Percentiles rank a stretch among this genome's conserved stretches.
Conservation (phyloP, 2,888 invertebrate species). For the Parelbella ahira region DNA sequence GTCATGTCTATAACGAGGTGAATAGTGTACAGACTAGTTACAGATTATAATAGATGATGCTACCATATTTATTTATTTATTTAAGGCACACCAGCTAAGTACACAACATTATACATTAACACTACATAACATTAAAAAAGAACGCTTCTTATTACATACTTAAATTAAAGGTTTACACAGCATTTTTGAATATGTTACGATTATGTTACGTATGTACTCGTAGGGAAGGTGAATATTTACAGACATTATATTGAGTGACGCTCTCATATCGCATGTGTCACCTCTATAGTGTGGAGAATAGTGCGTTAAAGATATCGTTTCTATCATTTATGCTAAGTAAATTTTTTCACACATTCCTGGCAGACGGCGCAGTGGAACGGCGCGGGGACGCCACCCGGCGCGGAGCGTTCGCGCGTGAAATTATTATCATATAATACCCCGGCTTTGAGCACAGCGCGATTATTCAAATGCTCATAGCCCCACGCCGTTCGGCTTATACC, state of each 20-base stretch:
- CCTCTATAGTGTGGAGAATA: constrained; percentile 31
- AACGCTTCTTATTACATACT: no score
- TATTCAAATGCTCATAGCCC: constrained; percentile 73
- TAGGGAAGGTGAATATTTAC: constrained; percentile 38
- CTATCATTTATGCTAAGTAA: constrained; percentile 43
- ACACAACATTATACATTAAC: no score
- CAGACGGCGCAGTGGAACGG: constrained; percentile 44
- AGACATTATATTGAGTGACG: constrained; percentile 41
- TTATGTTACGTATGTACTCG: no score
- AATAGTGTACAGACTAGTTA: no score
- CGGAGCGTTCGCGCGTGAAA: constrained; percentile 70
- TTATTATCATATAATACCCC: constrained; percentile 78
- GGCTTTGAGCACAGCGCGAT: constrained; percentile 65
- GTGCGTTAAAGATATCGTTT: constrained; percentile 37
- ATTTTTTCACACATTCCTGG: constrained; percentile 72
- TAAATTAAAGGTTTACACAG: no score
- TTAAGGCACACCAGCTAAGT: no score
- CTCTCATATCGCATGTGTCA: constrained; percentile 41
- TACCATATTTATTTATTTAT: no score
- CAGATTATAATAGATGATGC: no score
- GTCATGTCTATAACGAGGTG: constrained; percentile 33
- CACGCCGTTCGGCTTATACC: constrained; percentile 41
- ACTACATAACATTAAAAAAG: no score
- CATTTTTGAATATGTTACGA: no score
- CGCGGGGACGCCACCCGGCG: constrained; percentile 46